A percentile compares a stretch with the other conserved stretches of the same genome.
Evolutionary conservation across 2,797 vertebrate species (phyloP).

Genomic region (Ataeniobius toweri): DNA sequence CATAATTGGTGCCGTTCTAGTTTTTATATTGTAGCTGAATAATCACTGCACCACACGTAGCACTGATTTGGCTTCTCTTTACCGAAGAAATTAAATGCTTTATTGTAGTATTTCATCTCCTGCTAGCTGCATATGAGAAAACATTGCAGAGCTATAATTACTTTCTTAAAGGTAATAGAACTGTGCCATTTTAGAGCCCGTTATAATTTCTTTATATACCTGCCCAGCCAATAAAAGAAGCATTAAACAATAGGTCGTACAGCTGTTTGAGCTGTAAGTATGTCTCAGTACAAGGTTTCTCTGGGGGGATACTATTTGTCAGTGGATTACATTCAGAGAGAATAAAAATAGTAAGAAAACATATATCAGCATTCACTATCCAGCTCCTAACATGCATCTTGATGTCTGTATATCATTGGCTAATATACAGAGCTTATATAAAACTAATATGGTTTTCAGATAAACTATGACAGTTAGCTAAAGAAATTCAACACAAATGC

Average conservation of each 20-base stretch:
- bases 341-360: slow-evolving; percentile 19
- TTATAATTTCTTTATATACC: slow-evolving; percentile 46
- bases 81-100: slow-evolving; percentile 44
- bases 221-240: slow-evolving; percentile 34
- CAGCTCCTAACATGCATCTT: slow-evolving; percentile 25
- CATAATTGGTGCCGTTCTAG: slow-evolving; percentile 59
- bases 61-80: slow-evolving; percentile 53
- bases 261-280: slow-evolving; percentile 9
- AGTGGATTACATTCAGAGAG: slow-evolving; percentile 14
- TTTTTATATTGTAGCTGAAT: slow-evolving; percentile 43
- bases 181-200: slow-evolving; percentile 22
- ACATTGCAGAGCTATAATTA: slow-evolving; percentile 46
- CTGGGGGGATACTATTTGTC: slow-evolving; percentile 4
- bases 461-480: not conserved
- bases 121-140: slow-evolving; percentile 42
- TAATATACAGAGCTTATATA: not conserved
- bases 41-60: slow-evolving; percentile 19
- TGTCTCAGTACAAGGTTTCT: slow-evolving; percentile 15
- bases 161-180: slow-evolving; percentile 30
- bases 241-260: slow-evolving; percentile 29
- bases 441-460: not conserved
- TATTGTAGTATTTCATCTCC: slow-evolving; percentile 44
- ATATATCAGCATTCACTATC: not conserved
- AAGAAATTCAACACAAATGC: not conserved
- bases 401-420: slow-evolving; percentile 15